Evolutionary conservation across 2,113 vertebrate genomes (phyloP), one percentile per base, ranked within the genome.

Genomic region (Gopherus flavomarginatus): DNA sequence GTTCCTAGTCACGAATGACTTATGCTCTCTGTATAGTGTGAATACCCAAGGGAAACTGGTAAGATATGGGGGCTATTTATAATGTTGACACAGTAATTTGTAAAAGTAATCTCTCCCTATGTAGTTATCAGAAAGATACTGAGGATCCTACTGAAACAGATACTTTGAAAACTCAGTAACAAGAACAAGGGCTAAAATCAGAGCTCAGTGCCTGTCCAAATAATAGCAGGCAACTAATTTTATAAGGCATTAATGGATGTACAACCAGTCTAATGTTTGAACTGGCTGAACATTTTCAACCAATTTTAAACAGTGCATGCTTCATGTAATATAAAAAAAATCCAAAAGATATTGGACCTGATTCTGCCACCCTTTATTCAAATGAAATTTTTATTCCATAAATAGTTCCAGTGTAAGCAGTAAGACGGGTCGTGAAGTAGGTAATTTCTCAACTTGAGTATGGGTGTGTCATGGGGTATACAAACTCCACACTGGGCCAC

Each of bases 101-200:
- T 94, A 95, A 93, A 42, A 93, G 47, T 50, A 91, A 85, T 87
- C 19, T 85, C 27, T 97, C 96, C 91, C 91, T 94, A 97, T 91
- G 89, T 90, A 91, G 91, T n/a, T 95, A 86, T 90, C 89, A 77
- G 16, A 81, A 92, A 90, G 29, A 87, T 86, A 78, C 49, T 47
- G 49, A 84, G 26, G 42, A 84, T 87, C 91, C 75, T 72, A 35
- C 19, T 57, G 49, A 91, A 95, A 5, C 42, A 94, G 90, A 88
- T 47, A 3, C 3, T 79, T 56, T 54, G 26, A 87, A 96, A 95
- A 94, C 10, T 44, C 62, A 86, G 14, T 56, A 83, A 90, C 27
- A 72, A 49, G 5, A 90, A n/a, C 6, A 92, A 62, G 13, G 13
- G 4, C 50, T 83, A 83, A 94, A 89, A 27, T 72, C 49, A 85